A percentile compares a stretch with the other conserved stretches of the same genome.
These are phyloP conservation scores for Papilio gigon DNA, from an alignment of 2,888 invertebrate species.

Conservation along the genomic window DNA sequence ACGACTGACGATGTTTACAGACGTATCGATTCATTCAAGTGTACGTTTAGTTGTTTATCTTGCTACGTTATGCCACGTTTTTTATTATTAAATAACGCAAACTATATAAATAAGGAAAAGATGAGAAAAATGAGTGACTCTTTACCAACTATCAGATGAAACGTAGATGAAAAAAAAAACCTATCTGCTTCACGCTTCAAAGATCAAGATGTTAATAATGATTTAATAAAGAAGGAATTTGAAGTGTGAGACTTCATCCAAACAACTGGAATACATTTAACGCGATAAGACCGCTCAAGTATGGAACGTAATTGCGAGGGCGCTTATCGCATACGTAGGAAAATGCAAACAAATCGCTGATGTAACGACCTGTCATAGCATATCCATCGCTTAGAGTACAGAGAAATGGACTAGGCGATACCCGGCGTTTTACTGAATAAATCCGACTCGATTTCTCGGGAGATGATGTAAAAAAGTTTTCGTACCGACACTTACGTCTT, in stretches of 20 bases:
- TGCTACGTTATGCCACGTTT: too few species aligned
- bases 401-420: too few species aligned
- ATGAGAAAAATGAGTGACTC: too few species aligned
- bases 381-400: not conserved
- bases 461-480: too few species aligned
- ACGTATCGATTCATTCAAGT: too few species aligned
- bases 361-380: slow-evolving; percentile 10
- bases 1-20: not conserved
- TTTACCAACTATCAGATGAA: not conserved
- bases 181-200: not conserved
- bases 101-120: too few species aligned
- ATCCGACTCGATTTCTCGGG: too few species aligned
- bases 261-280: not conserved
- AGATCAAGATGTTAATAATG: not conserved
- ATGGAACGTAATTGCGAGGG: not conserved
- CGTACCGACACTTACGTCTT: too few species aligned
- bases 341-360: slow-evolving; percentile 16
- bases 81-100: too few species aligned
- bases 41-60: not conserved
- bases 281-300: not conserved
- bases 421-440: too few species aligned
- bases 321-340: slow-evolving; percentile 16
- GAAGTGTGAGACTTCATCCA: not conserved
- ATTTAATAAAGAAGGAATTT: not conserved
- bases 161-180: not conserved